Evolutionary conservation across 1,140 invertebrate species (phyloP).

Genomic region (Trissolcus basalis): DNA sequence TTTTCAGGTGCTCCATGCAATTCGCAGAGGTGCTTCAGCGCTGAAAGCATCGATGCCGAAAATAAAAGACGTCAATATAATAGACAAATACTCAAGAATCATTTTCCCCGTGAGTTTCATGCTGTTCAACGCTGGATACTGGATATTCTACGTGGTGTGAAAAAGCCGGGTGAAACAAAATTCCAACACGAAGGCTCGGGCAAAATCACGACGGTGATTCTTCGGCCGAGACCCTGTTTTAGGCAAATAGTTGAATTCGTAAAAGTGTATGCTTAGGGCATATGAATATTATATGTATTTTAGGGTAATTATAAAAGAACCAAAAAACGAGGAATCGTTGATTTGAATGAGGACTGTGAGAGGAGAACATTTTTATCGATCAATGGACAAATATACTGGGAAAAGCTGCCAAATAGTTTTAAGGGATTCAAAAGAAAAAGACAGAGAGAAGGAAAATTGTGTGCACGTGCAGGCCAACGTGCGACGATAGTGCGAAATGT

Average conservation of each 20-base stretch:
- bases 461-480: too few relatives aligned
- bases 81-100: slow-evolving; percentile 96
- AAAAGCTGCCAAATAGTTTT: slow-evolving; percentile 54
- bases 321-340: slow-evolving; percentile 8
- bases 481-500: background rate
- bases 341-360: slow-evolving; percentile 1
- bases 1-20: slow-evolving; percentile 82
- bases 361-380: background rate
- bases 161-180: background rate
- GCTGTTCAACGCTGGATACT: slow-evolving; percentile 94
- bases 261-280: slow-evolving; percentile 43
- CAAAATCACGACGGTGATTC: too few relatives aligned
- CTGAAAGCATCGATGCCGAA: slow-evolving; percentile 90
- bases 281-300: slow-evolving; percentile 52
- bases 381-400: slow-evolving; percentile 21
- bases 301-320: slow-evolving; percentile 33
- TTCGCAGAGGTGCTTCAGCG: slow-evolving; percentile 86
- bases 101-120: slow-evolving; percentile 96
- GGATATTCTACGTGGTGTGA: slow-evolving; percentile 92
- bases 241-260: slow-evolving; percentile 42
- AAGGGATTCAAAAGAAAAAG: slow-evolving; percentile 14
- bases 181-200: slow-evolving; percentile 4
- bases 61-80: slow-evolving; percentile 97
- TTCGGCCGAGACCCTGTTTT: slow-evolving; percentile 51
- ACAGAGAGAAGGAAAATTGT: background rate